Percentiles rank a stretch among this genome's conserved stretches.
Evolutionary conservation across 35 echinoderm and acorn worm genomes (phyloP).

Genomic region (Patiria miniata): DNA sequence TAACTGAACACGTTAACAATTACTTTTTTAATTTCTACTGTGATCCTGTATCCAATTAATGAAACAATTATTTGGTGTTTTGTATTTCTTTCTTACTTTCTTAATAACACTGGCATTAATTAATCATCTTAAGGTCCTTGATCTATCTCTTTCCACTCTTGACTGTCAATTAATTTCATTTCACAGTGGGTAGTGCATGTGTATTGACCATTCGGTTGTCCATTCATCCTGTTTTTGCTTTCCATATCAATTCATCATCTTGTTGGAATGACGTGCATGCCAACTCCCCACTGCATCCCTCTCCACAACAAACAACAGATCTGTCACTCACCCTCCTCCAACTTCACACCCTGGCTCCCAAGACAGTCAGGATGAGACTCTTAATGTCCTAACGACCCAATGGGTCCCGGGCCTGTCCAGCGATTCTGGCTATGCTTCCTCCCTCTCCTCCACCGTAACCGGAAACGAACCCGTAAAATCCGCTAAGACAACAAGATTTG

Average conservation of each 20-base stretch:
- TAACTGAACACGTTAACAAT: too few relatives aligned
- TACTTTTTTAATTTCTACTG: too few relatives aligned
- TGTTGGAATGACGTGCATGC: slow-evolving; percentile 20
- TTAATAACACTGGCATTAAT: too few relatives aligned
- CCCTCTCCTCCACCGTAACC: slow-evolving; percentile 16
- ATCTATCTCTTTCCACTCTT: too few relatives aligned
- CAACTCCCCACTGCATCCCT: background rate
- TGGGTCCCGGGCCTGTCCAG: slow-evolving; percentile 13
- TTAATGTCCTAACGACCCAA: background rate
- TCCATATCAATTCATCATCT: background rate
- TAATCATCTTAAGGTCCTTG: too few relatives aligned
- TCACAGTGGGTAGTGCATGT: slow-evolving; percentile 2
- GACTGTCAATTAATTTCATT: too few relatives aligned
- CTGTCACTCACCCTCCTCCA: background rate
- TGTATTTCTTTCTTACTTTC: too few relatives aligned
- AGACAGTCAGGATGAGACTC: background rate
- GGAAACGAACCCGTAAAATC: background rate
- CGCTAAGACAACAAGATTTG: background rate
- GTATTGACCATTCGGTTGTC: background rate
- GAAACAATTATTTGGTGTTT: too few relatives aligned
- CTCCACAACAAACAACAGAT: background rate
- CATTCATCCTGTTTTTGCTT: background rate
- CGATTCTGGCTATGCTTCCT: slow-evolving; percentile 65
- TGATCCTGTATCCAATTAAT: too few relatives aligned
- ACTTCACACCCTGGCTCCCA: slow-evolving; percentile 23